Evolutionary conservation across 1,140 invertebrate genomes (phyloP), one percentile per base, ranked within the genome.

Genomic region (Achatina immaculata): DNA sequence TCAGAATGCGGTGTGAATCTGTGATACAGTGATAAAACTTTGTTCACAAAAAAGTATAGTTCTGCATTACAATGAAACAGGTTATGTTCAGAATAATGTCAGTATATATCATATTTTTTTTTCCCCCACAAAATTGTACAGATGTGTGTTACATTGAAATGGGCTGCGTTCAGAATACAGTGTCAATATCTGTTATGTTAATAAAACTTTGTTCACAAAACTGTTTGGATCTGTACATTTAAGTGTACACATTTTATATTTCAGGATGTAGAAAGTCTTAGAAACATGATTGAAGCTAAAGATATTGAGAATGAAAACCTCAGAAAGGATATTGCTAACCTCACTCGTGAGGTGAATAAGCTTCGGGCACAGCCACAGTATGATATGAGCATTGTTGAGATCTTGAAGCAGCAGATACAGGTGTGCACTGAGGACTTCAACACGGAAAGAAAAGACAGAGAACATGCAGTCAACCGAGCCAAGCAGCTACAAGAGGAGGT

Each of bases 401-500:
- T 86, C 28, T 80, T 90, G 6, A 90, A 88, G 72, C 86, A 88
- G 14, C 89, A 90, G 76, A 88, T 90, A n/a, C 87, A 89, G 51
- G 88, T 90, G 31, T 90, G 86, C 81, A 88, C 89, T 11, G 89
- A 90, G 82, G 89, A 90, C 81, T 90, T 90, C 77, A 86, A 89
- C 62, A 87, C 84, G 6, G 89, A 90, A 73, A 82, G 89, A 58
- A 83, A 84, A 42, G 89, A 90, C 74, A 55, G 88, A 43, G 87
- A 86, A 80, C 84, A 86, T 55, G 89, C 88, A 11, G 84, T 87
- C 9, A 72, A 81, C 24, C 81, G 69, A 45, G 58, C 69, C 11
- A 36, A 65, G 38, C 69, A 51, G 21, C 48, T 84, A 3, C 77
- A 82, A 45, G 81, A 80, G 1, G 72, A 84, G 28, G 38, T 80